Evolutionary conservation across 2,888 invertebrate genomes (phyloP).

Genomic region (Acleris sparsana): DNA sequence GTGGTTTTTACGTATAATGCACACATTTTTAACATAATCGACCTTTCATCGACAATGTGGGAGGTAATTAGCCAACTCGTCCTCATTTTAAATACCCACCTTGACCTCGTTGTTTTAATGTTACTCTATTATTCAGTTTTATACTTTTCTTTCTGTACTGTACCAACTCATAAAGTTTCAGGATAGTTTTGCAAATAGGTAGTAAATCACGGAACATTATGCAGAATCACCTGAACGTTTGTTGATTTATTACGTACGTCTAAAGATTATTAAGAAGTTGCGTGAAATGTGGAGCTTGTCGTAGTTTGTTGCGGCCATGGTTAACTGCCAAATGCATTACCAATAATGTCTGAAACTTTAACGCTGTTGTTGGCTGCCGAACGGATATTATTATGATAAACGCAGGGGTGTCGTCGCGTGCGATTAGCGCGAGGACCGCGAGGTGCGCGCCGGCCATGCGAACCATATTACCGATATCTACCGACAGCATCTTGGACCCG

Average conservation of each 20-base stretch:
- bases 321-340: slow-evolving; percentile 62
- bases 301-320: slow-evolving; percentile 46
- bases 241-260: not conserved
- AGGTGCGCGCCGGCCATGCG: slow-evolving; percentile 56
- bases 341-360: slow-evolving; percentile 61
- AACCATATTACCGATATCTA: slow-evolving; percentile 75
- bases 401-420: slow-evolving; percentile 60
- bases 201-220: slow-evolving; percentile 46
- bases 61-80: slow-evolving; percentile 72
- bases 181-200: slow-evolving; percentile 50
- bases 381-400: slow-evolving; percentile 57
- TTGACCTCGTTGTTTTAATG: slow-evolving; percentile 70
- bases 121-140: slow-evolving; percentile 62
- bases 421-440: slow-evolving; percentile 54
- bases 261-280: slow-evolving; percentile 1
- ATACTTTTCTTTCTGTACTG: slow-evolving; percentile 63
- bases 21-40: slow-evolving; percentile 45
- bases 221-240: slow-evolving; percentile 2
- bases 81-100: slow-evolving; percentile 74
- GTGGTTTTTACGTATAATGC: slow-evolving; percentile 17
- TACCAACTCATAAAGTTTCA: slow-evolving; percentile 52
- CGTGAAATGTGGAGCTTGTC: not conserved
- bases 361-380: slow-evolving; percentile 46
- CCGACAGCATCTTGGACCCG: slow-evolving; percentile 78
- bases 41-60: slow-evolving; percentile 46